Conservation (phyloP, 64 coral and sea anemone genomes). For the Anthopleura sola region DNA sequence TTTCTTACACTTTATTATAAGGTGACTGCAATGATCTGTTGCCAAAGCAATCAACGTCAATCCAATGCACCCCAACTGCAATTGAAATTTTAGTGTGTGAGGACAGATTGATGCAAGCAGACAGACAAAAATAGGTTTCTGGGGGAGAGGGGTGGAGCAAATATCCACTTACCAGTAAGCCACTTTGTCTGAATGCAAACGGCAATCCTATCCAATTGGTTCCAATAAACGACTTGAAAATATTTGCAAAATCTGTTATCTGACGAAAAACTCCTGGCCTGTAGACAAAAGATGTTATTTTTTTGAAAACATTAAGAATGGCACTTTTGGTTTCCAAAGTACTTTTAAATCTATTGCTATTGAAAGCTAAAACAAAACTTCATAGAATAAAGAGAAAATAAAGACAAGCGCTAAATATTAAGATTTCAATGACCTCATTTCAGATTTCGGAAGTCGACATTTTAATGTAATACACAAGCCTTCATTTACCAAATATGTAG, state of each 20-base stretch:
- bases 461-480: no score
- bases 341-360: not conserved
- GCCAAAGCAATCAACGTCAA: constrained; percentile 52
- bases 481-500: no score
- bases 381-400: no score
- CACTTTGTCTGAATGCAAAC: constrained; percentile 99
- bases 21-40: constrained; percentile 85
- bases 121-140: not conserved
- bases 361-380: no score
- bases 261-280: constrained; percentile 69
- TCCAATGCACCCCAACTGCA: constrained; percentile 65
- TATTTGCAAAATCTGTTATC: constrained; percentile 95
- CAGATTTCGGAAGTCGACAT: no score
- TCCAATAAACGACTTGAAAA: constrained; percentile 98
- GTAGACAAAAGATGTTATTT: not conserved
- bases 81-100: not conserved
- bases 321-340: not conserved
- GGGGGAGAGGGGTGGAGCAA: not conserved
- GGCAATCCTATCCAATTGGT: constrained; percentile 85
- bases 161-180: constrained; percentile 58
- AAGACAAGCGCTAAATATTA: no score
- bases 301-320: not conserved
- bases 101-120: not conserved
- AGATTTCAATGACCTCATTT: no score
- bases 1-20: constrained; percentile 92